phyloP scores from a whole-genome alignment of 2,113 vertebrate genomes.

The Microcebus tavaratra region DNA sequence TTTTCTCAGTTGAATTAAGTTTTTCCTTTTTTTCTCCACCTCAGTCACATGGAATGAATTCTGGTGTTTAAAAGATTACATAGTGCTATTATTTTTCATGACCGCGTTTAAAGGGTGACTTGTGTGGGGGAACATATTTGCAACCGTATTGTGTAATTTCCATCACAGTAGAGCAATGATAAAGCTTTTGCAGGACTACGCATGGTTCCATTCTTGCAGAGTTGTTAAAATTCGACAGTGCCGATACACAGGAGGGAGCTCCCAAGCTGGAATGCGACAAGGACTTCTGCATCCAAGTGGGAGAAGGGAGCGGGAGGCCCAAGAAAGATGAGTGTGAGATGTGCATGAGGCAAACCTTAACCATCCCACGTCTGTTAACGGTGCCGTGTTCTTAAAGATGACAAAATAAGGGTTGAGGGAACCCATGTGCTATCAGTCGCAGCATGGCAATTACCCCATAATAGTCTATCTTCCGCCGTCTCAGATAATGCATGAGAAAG shows the following conservation, averaged over 20 bases:
- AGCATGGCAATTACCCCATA: constrained; percentile 24
- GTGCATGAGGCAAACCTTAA: rapidly evolving
- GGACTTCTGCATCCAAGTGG: rapidly evolving
- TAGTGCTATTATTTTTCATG: constrained; percentile 12
- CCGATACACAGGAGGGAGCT: too few species aligned
- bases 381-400: not conserved
- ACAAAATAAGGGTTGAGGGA: constrained; percentile 46
- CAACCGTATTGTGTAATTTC: not conserved
- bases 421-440: not conserved
- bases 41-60: not conserved
- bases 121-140: not conserved
- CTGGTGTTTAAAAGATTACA: constrained; percentile 33
- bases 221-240: not conserved
- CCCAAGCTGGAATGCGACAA: not conserved
- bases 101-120: constrained; percentile 40
- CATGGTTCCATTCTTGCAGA: not conserved
- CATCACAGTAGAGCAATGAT: not conserved
- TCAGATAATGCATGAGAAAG: constrained; percentile 1
- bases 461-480: not conserved
- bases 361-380: not conserved
- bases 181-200: not conserved
- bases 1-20: not conserved
- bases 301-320: not conserved
- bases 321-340: rapidly evolving
- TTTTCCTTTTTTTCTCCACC: not conserved